Evolutionary conservation across 53 echinoderm and acorn worm species (phyloP).

Genomic region (Holothuria scabra): DNA sequence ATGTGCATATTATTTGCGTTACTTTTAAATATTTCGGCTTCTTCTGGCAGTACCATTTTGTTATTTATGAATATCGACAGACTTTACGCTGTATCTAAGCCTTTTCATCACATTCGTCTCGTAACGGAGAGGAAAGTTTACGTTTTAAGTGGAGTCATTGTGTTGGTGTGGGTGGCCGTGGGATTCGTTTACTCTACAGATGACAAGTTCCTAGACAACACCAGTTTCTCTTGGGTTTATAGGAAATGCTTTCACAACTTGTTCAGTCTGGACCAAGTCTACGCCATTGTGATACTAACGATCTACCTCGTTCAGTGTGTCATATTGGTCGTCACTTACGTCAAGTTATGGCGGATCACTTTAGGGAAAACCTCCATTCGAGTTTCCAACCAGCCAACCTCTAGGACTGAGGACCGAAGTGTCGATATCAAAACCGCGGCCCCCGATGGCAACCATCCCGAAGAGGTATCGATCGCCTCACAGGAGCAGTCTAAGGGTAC

Average conservation of each 20-base stretch:
- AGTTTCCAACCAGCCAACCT: conserved; percentile 3
- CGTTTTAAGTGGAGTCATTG: background rate
- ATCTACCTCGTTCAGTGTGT: conserved; percentile 4
- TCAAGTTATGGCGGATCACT: conserved; percentile 24
- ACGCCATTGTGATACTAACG: conserved; percentile 14
- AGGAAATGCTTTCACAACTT: conserved; percentile 32
- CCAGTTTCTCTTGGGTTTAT: conserved; percentile 20
- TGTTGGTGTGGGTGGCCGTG: background rate
- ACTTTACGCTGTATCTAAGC: conserved; percentile 30
- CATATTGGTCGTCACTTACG: conserved; percentile 10
- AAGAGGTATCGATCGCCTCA: background rate
- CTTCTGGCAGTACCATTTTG: conserved; percentile 7
- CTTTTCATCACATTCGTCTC: conserved; percentile 27
- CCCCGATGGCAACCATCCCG: background rate
- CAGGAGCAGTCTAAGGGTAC: background rate
- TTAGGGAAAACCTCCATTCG: conserved; percentile 1
- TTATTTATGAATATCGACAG: conserved; percentile 23
- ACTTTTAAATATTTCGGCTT: background rate
- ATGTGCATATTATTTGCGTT: conserved; percentile 20
- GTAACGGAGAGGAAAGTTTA: conserved; percentile 23
- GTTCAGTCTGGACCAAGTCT: conserved; percentile 3
- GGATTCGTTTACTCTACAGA: conserved; percentile 3
- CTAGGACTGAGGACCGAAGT: background rate
- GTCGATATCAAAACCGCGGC: background rate
- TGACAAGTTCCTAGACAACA: conserved; percentile 19